Conservation (phyloP, 2,888 invertebrate species). For the Dolomedes plantarius region DNA sequence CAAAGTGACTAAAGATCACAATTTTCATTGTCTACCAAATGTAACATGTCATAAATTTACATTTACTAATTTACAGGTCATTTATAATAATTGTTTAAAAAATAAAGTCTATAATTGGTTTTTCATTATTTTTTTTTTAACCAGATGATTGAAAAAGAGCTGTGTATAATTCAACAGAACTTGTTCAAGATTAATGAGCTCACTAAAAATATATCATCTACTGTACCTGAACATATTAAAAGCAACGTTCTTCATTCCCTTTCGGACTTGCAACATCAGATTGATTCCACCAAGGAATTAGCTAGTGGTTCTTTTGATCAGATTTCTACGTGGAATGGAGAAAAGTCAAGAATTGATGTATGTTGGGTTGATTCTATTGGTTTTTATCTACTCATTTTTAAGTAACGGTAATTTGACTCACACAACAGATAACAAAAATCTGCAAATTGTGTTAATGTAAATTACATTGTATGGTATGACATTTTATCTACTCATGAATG, state of each 20-base stretch:
- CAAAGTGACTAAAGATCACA: no score
- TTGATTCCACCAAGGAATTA: constrained; percentile 27
- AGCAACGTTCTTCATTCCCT: neutral
- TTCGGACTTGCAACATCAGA: neutral
- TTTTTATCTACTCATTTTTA: neutral
- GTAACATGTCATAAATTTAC: no score
- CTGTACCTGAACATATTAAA: constrained; percentile 10
- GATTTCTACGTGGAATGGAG: constrained; percentile 19
- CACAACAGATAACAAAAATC: neutral
- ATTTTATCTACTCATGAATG: no score
- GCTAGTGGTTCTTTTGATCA: constrained; percentile 20
- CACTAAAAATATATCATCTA: neutral
- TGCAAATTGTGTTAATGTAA: no score
- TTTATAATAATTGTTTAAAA: no score
- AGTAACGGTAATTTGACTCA: no score
- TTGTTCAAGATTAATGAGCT: constrained; percentile 12
- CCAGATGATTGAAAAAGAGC: constrained; percentile 38
- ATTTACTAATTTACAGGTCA: no score
- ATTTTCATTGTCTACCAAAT: no score
- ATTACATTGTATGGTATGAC: no score
- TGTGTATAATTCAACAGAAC: constrained; percentile 15
- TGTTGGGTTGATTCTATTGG: neutral
- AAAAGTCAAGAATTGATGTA: constrained; percentile 18
- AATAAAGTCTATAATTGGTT: no score
- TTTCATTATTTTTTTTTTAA: constrained; percentile 5